Conservation (phyloP, 2,888 invertebrate genomes). For the Cataglyphis albicans region DNA sequence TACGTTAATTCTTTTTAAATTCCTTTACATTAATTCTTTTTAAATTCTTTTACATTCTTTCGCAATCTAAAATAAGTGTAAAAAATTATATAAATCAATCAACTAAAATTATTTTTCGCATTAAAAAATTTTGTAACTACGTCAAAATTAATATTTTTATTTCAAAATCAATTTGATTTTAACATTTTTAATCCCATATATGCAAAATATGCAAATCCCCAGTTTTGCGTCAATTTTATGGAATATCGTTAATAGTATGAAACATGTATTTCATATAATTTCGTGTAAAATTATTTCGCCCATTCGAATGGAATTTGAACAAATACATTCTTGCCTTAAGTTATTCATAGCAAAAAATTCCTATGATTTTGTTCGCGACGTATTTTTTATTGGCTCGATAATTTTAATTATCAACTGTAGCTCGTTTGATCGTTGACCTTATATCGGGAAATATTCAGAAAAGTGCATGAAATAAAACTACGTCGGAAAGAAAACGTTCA, state of each 20-base stretch:
- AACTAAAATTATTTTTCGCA: neutral
- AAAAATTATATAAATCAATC: neutral
- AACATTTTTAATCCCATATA: neutral
- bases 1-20: neutral
- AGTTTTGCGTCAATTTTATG: neutral
- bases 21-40: too few species aligned
- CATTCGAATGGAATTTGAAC: neutral
- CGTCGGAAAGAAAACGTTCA: constrained; percentile 8
- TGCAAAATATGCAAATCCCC: neutral
- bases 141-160: neutral
- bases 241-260: neutral
- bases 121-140: neutral
- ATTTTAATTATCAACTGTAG: constrained; percentile 61
- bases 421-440: constrained; percentile 38
- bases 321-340: neutral
- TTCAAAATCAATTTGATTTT: neutral
- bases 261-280: neutral
- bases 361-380: constrained; percentile 3
- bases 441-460: constrained; percentile 17
- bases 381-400: constrained; percentile 32
- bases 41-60: too few species aligned
- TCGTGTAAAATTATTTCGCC: neutral
- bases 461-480: neutral
- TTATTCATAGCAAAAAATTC: constrained; percentile 5
- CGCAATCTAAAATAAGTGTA: neutral